These are phyloP conservation scores for Phenganax stokvisi DNA, from an alignment of 92 coral and sea anemone species.

Conservation along the genomic window DNA sequence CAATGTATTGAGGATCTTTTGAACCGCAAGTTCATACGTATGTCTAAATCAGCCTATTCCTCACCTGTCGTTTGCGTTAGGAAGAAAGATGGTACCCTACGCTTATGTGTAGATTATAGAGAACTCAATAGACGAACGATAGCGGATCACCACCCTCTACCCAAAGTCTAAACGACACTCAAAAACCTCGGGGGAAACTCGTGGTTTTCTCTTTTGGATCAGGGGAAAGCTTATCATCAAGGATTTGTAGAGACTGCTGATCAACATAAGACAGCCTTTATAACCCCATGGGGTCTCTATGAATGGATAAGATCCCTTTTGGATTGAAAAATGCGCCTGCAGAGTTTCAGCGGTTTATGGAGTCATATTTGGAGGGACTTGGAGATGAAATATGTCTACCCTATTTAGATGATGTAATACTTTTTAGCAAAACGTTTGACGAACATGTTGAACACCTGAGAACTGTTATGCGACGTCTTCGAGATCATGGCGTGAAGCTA, in stretches of 20 bases:
- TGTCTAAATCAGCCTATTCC: conserved; percentile 33
- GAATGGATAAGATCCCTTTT: conserved; percentile 47
- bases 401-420: no score
- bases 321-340: conserved; percentile 42
- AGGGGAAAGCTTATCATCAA: conserved; percentile 47
- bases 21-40: conserved; percentile 24
- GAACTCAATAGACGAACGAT: not conserved
- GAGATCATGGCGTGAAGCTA: no score
- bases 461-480: no score
- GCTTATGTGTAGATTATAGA: conserved; percentile 28
- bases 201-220: conserved; percentile 47
- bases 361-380: no score
- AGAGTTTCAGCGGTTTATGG: conserved; percentile 8
- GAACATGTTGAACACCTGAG: no score
- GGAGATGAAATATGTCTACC: no score
- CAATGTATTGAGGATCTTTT: conserved; percentile 11
- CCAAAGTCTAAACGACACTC: conserved; percentile 26
- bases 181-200: conserved; percentile 35
- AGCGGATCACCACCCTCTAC: conserved; percentile 25
- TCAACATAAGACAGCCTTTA: conserved; percentile 39
- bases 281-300: conserved; percentile 49
- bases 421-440: no score
- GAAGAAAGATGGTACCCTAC: conserved; percentile 34
- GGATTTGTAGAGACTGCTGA: conserved; percentile 31
- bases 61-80: conserved; percentile 40